Conservation (phyloP, 2,113 vertebrate genomes). For the Cervus canadensis region DNA sequence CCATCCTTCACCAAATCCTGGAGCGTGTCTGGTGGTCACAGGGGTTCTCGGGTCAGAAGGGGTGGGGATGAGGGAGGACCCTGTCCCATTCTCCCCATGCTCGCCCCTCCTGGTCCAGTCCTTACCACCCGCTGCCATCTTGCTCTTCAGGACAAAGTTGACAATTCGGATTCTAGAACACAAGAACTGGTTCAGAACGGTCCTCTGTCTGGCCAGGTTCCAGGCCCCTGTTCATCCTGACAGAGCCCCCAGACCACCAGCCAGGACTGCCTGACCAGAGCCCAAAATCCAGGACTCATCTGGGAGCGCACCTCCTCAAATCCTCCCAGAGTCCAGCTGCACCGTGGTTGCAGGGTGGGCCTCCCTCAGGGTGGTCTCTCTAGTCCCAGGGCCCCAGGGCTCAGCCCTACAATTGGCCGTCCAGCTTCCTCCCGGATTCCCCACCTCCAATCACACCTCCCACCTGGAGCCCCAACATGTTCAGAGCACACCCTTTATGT, state of each 20-base stretch:
- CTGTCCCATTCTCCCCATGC: fast-evolving
- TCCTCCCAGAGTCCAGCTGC: too few species aligned
- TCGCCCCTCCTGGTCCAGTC: not conserved
- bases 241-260: not conserved
- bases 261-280: not conserved
- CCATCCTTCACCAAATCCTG: slow-evolving; percentile 76
- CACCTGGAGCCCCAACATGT: fast-evolving
- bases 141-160: slow-evolving; percentile 84
- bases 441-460: not conserved
- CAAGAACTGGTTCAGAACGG: not conserved
- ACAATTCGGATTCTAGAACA: slow-evolving; percentile 89
- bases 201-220: not conserved
- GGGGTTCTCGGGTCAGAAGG: not conserved
- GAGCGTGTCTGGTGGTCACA: slow-evolving; percentile 80
- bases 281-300: not conserved
- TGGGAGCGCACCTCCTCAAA: too few species aligned
- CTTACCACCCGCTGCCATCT: slow-evolving; percentile 77
- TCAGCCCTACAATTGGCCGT: fast-evolving
- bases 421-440: not conserved
- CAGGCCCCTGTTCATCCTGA: not conserved
- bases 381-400: not conserved
- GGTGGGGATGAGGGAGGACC: not conserved
- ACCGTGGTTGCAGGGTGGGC: not conserved
- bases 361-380: not conserved
- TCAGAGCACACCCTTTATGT: not conserved